Base-by-base conservation (phyloP, 2,797 vertebrate genomes). In the Pogoniulus pusillus region DNA sequence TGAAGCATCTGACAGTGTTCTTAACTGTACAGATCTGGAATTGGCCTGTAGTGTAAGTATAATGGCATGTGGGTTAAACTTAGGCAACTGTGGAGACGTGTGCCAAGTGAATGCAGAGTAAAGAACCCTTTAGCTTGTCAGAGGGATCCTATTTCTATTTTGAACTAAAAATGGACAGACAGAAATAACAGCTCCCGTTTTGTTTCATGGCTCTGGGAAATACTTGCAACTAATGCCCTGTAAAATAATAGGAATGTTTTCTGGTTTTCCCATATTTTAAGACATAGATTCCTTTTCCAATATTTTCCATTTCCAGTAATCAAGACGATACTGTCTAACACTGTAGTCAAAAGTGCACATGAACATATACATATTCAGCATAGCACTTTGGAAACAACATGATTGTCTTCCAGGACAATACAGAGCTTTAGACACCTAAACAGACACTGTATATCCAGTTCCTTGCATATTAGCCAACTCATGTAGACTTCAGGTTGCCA, bases 1-100 rank as follows among this genome's bases (percentile, higher is more conserved):
- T 8, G 78, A 82, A 87, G 55, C n/a, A 43, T 87, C 71, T 80
- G 49, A 83, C 62, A 43, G 51, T 1, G 41, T 74, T 89, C 86
- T 92, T 84, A 93, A 92, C 91, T 94, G 89, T 87, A 91, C 79
- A 72, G 88, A 59, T 81, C 91, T 86, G 77, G 41, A 96, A 95
- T 4, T 71, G 92, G 93, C 18, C 4, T 24, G 39, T 5, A 51
- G 54, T 6, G 10, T 95, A 84, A 91, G 35, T 37, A 53, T 32
- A 88, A 92, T 70, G 94, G 92, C 91, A 97, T 83, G 91, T 43
- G 82, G 77, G 64, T 93, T 96, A 95, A 93, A 93, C 85, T 94
- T 82, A 66, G 92, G 74, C 54, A 82, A 89, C 43, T 75, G 85
- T 88, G 65, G 77, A 93, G 73, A 81, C 55, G 69, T 75, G 78